Percentiles rank a stretch among this genome's conserved stretches.
Conservation (phyloP, 2,797 vertebrate genomes). For the Periparus ater region DNA sequence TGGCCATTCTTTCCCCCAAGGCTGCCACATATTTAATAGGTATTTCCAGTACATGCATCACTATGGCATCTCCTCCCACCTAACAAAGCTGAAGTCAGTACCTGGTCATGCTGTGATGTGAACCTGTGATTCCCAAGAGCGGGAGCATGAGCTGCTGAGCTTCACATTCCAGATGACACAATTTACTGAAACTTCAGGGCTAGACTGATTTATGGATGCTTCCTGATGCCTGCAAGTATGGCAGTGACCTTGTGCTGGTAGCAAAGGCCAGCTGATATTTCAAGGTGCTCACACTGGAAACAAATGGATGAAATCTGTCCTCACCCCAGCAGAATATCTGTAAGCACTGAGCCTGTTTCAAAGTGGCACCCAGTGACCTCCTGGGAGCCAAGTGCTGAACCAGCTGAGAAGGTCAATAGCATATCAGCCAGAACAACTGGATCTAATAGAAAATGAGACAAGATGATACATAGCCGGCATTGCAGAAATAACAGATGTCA, state of each 20-base stretch:
- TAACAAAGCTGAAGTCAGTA: not conserved
- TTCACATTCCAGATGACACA: not conserved
- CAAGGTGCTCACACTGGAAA: not conserved
- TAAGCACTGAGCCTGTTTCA: not conserved
- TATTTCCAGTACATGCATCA: not conserved
- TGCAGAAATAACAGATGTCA: slow-evolving; percentile 30
- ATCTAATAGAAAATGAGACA: slow-evolving; percentile 16
- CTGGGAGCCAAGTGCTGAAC: slow-evolving; percentile 19
- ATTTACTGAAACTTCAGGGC: not conserved
- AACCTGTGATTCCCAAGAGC: not conserved
- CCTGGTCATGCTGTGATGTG: not conserved
- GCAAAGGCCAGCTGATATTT: not conserved
- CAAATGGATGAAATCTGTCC: slow-evolving; percentile 7
- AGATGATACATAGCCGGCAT: slow-evolving; percentile 12
- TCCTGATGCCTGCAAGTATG: not conserved
- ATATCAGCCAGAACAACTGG: slow-evolving; percentile 57
- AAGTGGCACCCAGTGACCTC: not conserved
- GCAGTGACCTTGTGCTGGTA: not conserved
- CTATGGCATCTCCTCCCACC: not conserved
- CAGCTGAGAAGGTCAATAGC: slow-evolving; percentile 26
- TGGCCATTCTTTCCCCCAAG: not conserved
- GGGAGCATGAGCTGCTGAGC: not conserved
- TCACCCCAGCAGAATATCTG: not conserved
- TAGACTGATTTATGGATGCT: not conserved
- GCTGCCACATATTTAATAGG: not conserved